These are phyloP conservation scores for Pteromalus puparum DNA, from an alignment of 1,140 invertebrate genomes.

Conservation along the genomic window DNA sequence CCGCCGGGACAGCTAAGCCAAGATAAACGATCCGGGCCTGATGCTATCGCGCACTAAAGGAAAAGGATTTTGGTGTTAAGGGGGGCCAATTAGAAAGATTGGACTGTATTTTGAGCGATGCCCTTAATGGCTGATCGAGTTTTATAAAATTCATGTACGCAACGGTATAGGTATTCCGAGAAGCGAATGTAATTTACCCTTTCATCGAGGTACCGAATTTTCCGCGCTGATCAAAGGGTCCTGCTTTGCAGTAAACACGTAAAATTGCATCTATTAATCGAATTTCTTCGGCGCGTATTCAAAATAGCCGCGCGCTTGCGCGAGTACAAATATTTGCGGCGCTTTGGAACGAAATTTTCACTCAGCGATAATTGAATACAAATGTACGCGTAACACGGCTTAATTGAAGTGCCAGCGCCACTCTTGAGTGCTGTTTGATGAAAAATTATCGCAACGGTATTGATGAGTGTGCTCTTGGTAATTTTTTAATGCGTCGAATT, in stretches of 20 bases:
- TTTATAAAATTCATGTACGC: too few relatives aligned
- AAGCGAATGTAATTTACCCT: too few relatives aligned
- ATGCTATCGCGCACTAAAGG: conserved; percentile 15
- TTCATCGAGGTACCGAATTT: too few relatives aligned
- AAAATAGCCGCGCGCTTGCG: neutral
- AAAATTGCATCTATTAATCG: conserved; percentile 9
- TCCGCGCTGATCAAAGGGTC: neutral
- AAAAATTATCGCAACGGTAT: conserved; percentile 8
- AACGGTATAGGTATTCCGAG: too few relatives aligned
- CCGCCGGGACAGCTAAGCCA: conserved; percentile 24
- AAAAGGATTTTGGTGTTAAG: neutral
- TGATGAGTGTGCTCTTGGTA: too few relatives aligned
- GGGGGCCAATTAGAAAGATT: conserved; percentile 55
- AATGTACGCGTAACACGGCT: neutral
- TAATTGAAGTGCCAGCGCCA: neutral
- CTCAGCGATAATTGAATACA: neutral
- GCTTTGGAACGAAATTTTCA: neutral
- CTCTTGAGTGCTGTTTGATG: neutral
- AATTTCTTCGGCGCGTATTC: neutral
- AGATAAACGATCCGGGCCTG: conserved; percentile 40
- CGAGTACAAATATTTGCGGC: neutral
- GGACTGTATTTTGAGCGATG: neutral
- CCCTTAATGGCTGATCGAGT: too few relatives aligned
- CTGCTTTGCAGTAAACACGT: neutral
- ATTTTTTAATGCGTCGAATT: too few relatives aligned